Base-by-base conservation (phyloP, 2,888 invertebrate genomes). In the Gnatocerus cornutus region DNA sequence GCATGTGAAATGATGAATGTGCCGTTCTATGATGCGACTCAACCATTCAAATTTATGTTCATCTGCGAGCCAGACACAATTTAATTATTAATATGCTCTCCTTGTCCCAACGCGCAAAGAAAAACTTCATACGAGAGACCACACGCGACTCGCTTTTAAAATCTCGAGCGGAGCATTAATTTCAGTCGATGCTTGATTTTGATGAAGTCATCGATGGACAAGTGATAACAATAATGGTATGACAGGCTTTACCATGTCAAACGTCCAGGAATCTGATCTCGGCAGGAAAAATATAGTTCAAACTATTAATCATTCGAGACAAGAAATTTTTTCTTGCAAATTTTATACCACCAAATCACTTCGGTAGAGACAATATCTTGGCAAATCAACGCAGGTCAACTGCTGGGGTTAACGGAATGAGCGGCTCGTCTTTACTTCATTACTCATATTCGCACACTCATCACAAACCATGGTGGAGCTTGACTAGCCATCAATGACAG, bases 371-470 rank as follows among this genome's bases (percentile, higher is more conserved):
- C 21, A 21, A 21, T 21, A 21, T 21, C 21, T 21, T 21, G 21
- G 21, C 21, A 7, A 50, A 50, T 50, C 48, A 10, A 10, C 27
- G 27, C 9, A 9, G 46, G 46, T 46, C 46, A 46, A 9, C 12
- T 13, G 12, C n/a, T 16, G 48, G 3, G 48, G 48, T 50, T 10
- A 50, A 50, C 4, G 27, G 48, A 46, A 46, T 16, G 16, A 16
- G 48, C 48, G 48, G 48, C 48, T 50, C 48, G 27, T 75, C 81
- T 83, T 82, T 82, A 75, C 73, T 81, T 82, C 82, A 83, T 83
- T 82, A 83, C 77, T 81, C 80, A 81, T 79, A 80, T 80, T 81
- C 80, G 82, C 83, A 81, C 79, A 78, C 76, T 83, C 82, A 83
- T 81, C 80, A 67, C 71, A 75, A 75, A 76, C 78, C 78, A 78